Conservation (phyloP, 2,113 vertebrate genomes). For the Trematocara stigmaticum region DNA sequence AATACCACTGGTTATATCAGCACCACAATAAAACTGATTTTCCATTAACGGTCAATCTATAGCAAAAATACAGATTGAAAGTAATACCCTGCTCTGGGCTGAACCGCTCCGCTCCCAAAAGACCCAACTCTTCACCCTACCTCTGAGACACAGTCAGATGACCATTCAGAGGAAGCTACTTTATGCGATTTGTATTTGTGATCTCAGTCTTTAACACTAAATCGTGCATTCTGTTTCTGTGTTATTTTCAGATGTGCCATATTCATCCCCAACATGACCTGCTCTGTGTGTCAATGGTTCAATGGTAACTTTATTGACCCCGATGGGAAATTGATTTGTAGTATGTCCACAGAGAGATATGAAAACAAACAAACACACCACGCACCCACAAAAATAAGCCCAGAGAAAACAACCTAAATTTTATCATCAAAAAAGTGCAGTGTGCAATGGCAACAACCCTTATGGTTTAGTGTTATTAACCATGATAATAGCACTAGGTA, state of each 20-base stretch:
- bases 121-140: background rate
- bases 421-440: background rate
- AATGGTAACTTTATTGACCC: background rate
- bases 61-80: background rate
- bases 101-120: background rate
- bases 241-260: background rate
- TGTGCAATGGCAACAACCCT: background rate
- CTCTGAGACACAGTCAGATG: background rate
- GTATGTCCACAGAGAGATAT: background rate
- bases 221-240: background rate
- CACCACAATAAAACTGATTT: background rate
- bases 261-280: background rate
- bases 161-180: background rate
- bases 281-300: background rate
- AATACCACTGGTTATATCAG: background rate
- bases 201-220: background rate
- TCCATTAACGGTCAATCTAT: background rate
- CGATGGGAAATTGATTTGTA: background rate
- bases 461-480: background rate
- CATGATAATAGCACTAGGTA: background rate
- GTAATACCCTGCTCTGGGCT: background rate
- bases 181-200: background rate
- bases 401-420: background rate
- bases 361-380: background rate
- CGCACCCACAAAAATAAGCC: background rate